Conservation (phyloP, 2,797 vertebrate genomes). For the Paguma larvata region DNA sequence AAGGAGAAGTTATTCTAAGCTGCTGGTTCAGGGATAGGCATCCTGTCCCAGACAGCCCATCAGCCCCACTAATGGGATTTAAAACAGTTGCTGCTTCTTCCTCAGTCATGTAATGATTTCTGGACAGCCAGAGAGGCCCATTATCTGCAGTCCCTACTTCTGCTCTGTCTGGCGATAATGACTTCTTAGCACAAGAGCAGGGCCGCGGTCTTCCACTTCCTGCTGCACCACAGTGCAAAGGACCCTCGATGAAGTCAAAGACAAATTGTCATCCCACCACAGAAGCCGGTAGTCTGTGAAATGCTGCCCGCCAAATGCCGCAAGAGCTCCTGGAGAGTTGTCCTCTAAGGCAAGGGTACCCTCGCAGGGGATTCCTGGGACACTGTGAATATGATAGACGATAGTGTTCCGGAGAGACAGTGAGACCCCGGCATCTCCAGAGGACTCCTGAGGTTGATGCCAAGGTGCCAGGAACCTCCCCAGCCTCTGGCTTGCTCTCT, state of each 20-base stretch:
- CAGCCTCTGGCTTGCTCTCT: constrained; percentile 38
- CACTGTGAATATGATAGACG: background rate
- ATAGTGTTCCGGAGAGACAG: background rate
- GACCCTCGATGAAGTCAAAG: constrained; percentile 86
- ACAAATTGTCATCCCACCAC: constrained; percentile 74
- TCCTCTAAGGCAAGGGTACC: background rate
- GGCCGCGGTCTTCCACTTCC: constrained; percentile 85
- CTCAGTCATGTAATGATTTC: constrained; percentile 87
- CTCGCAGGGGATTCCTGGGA: constrained; percentile 56
- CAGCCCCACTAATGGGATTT: constrained; percentile 89
- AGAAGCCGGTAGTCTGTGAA: constrained; percentile 46
- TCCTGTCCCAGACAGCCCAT: constrained; percentile 90
- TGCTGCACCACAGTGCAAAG: constrained; percentile 79
- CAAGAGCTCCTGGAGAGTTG: background rate
- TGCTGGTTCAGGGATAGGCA: constrained; percentile 84
- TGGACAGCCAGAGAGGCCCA: constrained; percentile 88
- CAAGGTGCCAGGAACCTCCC: background rate
- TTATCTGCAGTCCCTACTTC: constrained; percentile 88
- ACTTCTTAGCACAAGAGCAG: constrained; percentile 87
- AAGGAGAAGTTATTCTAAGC: constrained; percentile 77
- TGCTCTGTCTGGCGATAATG: constrained; percentile 87
- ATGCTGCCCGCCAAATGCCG: background rate
- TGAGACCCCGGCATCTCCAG: constrained; percentile 19
- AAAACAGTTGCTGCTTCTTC: constrained; percentile 89
- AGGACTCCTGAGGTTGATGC: constrained; percentile 28